Base-by-base conservation (phyloP, 2,888 invertebrate species). In the Meghimatium bilineatum region DNA sequence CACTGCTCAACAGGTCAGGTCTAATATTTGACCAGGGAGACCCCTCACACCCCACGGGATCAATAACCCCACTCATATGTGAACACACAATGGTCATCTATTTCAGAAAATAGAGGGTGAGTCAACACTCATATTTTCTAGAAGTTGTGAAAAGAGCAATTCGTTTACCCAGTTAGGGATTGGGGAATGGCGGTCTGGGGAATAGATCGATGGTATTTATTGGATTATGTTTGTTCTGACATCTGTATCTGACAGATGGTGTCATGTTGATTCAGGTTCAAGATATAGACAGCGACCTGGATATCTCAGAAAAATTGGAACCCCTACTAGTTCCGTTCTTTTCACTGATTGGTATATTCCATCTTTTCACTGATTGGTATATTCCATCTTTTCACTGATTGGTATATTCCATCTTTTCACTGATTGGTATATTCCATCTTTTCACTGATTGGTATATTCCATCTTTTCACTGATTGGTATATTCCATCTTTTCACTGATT, bases 51-150 rank as follows among this genome's bases (percentile, higher is more conserved):
- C 78, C 77, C 60, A 3, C 0, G 78, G 72, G 78, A 83, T 83
- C 83, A 83, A 83, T 83, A 79, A 78, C 44, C 36, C 60, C 38
- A 60, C 56, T 60, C 60, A 12, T 49, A 23, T 0, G 72, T 72
- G 69, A 71, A 78, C 71, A 78, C 69, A 83, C 83, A 83, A 83
- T 83, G 83, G 72, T 63, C 83, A 79, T 83, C 83, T 83, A 83
- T 78, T 83, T 72, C 78, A n/a, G 69, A 78, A 78, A 83, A 78
- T 72, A 72, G 63, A 44, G 77, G 38, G 83, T 83, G 83, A 83
- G 83, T 83, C 83, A 83, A 83, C 83, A 83, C 78, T 83, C 83
- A 56, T 72, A 83, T 78, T 83, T 63, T 83, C 71, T 60, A 72
- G 83, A 79, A 72, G 78, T 83, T 83, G 83, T 78, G 60, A 78